Evolutionary conservation across 1,140 invertebrate genomes (phyloP).

Genomic region (Trichogramma pretiosum): DNA sequence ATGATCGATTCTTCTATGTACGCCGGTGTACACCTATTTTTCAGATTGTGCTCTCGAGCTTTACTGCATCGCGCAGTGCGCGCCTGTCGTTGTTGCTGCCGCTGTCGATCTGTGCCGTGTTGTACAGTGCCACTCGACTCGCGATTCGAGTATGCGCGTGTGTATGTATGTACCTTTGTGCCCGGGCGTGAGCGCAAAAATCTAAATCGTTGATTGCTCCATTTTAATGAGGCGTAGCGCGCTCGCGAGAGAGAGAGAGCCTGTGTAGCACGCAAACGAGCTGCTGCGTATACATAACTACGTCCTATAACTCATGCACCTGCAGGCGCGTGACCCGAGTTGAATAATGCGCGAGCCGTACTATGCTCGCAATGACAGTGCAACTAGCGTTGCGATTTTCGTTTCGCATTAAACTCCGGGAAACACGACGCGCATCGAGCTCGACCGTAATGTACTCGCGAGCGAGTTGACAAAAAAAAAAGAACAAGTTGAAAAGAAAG

Average conservation of each 20-base stretch:
- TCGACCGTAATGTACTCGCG: too few species aligned
- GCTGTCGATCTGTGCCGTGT: too few species aligned
- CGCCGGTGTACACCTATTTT: too few species aligned
- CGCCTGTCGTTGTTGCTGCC: too few species aligned
- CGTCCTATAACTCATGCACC: not conserved
- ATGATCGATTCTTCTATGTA: not conserved
- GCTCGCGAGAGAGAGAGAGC: not conserved
- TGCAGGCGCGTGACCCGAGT: not conserved
- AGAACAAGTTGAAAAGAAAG: too few species aligned
- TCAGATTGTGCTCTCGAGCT: too few species aligned
- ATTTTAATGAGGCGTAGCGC: constrained; percentile 13
- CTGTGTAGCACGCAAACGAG: not conserved
- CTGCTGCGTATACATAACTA: not conserved
- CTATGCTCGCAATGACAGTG: not conserved
- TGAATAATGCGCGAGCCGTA: too few species aligned
- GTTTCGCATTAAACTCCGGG: too few species aligned
- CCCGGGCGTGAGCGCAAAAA: not conserved
- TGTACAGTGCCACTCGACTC: not conserved
- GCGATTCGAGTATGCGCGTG: too few species aligned
- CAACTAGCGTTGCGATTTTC: not conserved
- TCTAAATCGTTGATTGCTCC: constrained; percentile 11
- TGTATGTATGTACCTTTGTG: not conserved
- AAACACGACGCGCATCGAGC: too few species aligned
- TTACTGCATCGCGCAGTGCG: too few species aligned
- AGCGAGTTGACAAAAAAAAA: too few species aligned